phyloP scores from a whole-genome alignment of 1,140 invertebrate species.

The Neelides sp. region DNA sequence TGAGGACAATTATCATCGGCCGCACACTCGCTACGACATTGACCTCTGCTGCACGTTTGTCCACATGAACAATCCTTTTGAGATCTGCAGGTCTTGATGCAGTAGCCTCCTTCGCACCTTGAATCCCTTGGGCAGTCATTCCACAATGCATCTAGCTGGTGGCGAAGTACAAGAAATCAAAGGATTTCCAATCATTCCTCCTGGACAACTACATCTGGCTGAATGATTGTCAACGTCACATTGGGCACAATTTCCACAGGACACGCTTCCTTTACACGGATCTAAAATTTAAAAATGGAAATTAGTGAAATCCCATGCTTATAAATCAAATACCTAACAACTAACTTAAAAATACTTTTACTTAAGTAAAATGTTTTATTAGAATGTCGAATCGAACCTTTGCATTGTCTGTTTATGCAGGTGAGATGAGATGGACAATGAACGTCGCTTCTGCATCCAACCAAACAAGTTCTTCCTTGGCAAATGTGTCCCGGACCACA shows the following conservation, averaged over 20 bases:
- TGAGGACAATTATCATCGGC: slow-evolving; percentile 51
- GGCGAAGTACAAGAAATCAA: slow-evolving; percentile 55
- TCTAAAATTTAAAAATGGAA: slow-evolving; percentile 40
- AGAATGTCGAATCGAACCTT: slow-evolving; percentile 44
- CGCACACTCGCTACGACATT: slow-evolving; percentile 43
- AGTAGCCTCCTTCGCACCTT: slow-evolving; percentile 56
- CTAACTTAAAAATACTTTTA: not conserved
- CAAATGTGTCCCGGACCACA: slow-evolving; percentile 71
- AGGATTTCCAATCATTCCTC: slow-evolving; percentile 66
- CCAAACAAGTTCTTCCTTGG: slow-evolving; percentile 67
- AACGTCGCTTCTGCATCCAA: slow-evolving; percentile 69
- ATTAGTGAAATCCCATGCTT: not conserved
- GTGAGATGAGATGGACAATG: slow-evolving; percentile 57
- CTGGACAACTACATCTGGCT: slow-evolving; percentile 67
- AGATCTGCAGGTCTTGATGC: slow-evolving; percentile 40
- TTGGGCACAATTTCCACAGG: slow-evolving; percentile 67
- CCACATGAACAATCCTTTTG: slow-evolving; percentile 33
- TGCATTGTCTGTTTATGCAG: slow-evolving; percentile 68
- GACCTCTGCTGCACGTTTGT: slow-evolving; percentile 33
- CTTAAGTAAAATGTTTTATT: no score
- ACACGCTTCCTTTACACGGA: slow-evolving; percentile 53
- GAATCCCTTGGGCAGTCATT: slow-evolving; percentile 46
- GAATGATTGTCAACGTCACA: slow-evolving; percentile 70
- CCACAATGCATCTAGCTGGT: slow-evolving; percentile 51
- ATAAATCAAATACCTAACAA: not conserved